These are phyloP conservation scores for Aphaenogaster floridana DNA, from an alignment of 1,140 invertebrate species.

Conservation along the genomic window DNA sequence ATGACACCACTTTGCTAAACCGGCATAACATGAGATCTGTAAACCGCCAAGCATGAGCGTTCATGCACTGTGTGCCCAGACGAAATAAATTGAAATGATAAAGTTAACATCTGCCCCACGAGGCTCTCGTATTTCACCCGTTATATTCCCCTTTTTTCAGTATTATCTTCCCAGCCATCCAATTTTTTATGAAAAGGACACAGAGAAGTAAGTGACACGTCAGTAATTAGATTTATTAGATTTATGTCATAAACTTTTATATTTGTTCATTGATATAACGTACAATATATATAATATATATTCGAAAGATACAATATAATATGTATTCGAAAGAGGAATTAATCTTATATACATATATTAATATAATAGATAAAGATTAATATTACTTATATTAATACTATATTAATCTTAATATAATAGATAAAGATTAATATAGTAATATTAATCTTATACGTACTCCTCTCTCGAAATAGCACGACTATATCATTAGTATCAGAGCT, in stretches of 20 bases:
- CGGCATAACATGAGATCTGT: slow-evolving; percentile 46
- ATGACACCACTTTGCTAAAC: slow-evolving; percentile 57
- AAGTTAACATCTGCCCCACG: slow-evolving; percentile 37
- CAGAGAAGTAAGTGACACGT: not conserved
- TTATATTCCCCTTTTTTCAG: not conserved
- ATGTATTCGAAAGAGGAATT: not conserved
- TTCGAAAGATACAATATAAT: not conserved
- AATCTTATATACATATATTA: slow-evolving; percentile 1
- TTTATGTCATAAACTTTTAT: slow-evolving; percentile 16
- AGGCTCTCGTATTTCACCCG: not conserved
- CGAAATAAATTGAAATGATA: slow-evolving; percentile 70
- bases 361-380: too few species aligned
- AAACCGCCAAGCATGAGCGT: slow-evolving; percentile 61
- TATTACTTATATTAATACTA: too few species aligned
- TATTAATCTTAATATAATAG: not conserved
- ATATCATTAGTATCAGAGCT: not conserved
- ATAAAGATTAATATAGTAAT: not conserved
- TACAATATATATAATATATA: not conserved
- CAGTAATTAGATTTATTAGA: not conserved
- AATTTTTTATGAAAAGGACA: not conserved
- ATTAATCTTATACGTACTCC: not conserved
- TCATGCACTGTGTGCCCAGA: slow-evolving; percentile 77
- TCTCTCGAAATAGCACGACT: slow-evolving; percentile 8
- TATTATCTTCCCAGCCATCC: not conserved
- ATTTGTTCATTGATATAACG: slow-evolving; percentile 14